phyloP scores from a whole-genome alignment of 2,888 invertebrate genomes.

The Subacronicta megacephala region DNA sequence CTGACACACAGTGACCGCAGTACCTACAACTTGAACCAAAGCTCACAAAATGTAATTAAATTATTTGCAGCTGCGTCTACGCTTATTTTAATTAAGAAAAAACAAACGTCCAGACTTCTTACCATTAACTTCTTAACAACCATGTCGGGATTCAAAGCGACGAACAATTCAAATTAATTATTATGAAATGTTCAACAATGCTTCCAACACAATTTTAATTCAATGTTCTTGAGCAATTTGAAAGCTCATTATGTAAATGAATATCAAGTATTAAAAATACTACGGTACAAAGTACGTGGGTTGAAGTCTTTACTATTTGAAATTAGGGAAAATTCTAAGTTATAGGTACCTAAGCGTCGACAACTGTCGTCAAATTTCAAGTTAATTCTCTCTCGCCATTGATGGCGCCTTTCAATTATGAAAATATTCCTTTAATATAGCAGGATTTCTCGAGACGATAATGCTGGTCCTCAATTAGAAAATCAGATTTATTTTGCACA shows the following conservation, averaged over 20 bases:
- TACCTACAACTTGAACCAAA: constrained; percentile 1
- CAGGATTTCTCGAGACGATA: constrained; percentile 67
- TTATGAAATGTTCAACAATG: constrained; percentile 64
- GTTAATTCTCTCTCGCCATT: constrained; percentile 58
- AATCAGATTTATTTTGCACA: constrained; percentile 69
- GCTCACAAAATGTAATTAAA: constrained; percentile 30
- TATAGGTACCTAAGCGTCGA: constrained; percentile 63
- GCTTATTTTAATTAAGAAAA: constrained; percentile 53
- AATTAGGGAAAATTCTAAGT: constrained; percentile 38
- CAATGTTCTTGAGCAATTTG: constrained; percentile 64
- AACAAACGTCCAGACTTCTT: constrained; percentile 47
- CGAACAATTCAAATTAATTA: constrained; percentile 70
- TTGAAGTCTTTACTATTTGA: constrained; percentile 34
- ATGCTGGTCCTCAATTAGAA: constrained; percentile 74
- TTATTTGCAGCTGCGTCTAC: constrained; percentile 54
- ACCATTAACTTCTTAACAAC: constrained; percentile 52
- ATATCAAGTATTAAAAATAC: constrained; percentile 66
- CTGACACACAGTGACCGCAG: neutral
- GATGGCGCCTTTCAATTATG: constrained; percentile 69
- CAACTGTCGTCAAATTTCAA: constrained; percentile 70
- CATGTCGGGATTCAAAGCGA: constrained; percentile 52
- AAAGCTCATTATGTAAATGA: constrained; percentile 69
- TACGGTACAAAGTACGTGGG: constrained; percentile 20
- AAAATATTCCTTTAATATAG: constrained; percentile 72
- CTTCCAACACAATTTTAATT: constrained; percentile 62